Evolutionary conservation across 2,888 invertebrate genomes (phyloP), one percentile per base, ranked within the genome.

Genomic region (Tachina grossa): DNA sequence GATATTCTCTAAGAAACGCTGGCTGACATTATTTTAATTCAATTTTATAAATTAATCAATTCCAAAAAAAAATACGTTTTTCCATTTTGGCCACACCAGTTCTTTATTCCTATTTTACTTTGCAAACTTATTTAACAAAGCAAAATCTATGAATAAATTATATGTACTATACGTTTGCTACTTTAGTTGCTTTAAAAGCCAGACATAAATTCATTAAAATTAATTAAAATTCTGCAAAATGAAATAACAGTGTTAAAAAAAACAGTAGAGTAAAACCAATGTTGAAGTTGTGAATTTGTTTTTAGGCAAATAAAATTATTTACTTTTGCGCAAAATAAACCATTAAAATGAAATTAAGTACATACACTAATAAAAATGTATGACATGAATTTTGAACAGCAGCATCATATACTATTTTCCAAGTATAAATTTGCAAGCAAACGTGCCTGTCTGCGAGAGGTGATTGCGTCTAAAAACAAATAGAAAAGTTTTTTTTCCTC

Each of bases 121-220:
- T 53, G 66, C 53, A 68, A 78, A 78, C 78, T 75, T 78, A 81
- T 77, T 74, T 55, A 68, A 81, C 61, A 77, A 55, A 77, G 68
- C 57, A 45, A 75, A 74, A 49, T 74, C 55, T 79, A 65, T 79
- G 57, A 71, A 75, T 69, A 85, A 82, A 79, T 83, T 68, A 81
- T 6, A 6, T 31, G 31, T 31, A n/a, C n/a, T n/a, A 31, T 31
- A 31, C 81, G 72, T 51, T 55, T 53, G 61, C 43, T 74, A 31
- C 22, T 39, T 43, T 69, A n/a, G 5, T 71, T 76, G 61, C 51
- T 57, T 69, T 31, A 31, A 41, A 51, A 57, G 55, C 82, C 75
- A 78, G 81, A 83, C 81, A 59, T 19, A 81, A 83, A 75, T 83
- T 69, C 77, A 83, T 83, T 86, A 83, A 86, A 83, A 81, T 83